Conservation (phyloP, 2,888 invertebrate genomes). For the Sussaba pulchella region DNA sequence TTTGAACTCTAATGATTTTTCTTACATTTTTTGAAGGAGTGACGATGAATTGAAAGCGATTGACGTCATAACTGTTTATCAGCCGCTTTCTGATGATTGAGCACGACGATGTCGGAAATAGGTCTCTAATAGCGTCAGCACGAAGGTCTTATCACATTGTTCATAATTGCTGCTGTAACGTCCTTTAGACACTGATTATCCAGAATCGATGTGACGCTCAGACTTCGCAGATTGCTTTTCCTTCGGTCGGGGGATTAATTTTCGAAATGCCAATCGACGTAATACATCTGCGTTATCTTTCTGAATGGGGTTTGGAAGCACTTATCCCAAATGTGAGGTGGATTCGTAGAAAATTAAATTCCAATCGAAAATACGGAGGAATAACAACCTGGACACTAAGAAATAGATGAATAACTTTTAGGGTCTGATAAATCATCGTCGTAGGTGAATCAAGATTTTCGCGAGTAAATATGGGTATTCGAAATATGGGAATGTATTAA, state of each 20-base stretch:
- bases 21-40: constrained; percentile 1
- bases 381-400: background rate
- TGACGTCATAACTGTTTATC: constrained; percentile 21
- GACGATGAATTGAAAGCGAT: constrained; percentile 61
- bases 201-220: constrained; percentile 10
- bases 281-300: background rate
- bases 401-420: background rate
- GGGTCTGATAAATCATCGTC: background rate
- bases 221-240: constrained; percentile 10
- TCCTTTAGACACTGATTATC: constrained; percentile 17
- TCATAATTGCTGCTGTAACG: constrained; percentile 33
- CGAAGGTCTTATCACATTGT: constrained; percentile 45
- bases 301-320: background rate
- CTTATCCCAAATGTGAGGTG: background rate
- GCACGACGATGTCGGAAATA: constrained; percentile 38
- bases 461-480: background rate
- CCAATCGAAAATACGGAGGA: background rate
- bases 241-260: background rate
- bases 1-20: background rate
- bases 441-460: background rate
- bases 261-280: background rate
- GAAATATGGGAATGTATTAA: background rate
- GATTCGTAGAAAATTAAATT: background rate
- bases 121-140: constrained; percentile 30
- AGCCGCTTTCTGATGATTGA: constrained; percentile 26